phyloP scores from a whole-genome alignment of 2,797 vertebrate species.

The Danio jaintianensis region DNA sequence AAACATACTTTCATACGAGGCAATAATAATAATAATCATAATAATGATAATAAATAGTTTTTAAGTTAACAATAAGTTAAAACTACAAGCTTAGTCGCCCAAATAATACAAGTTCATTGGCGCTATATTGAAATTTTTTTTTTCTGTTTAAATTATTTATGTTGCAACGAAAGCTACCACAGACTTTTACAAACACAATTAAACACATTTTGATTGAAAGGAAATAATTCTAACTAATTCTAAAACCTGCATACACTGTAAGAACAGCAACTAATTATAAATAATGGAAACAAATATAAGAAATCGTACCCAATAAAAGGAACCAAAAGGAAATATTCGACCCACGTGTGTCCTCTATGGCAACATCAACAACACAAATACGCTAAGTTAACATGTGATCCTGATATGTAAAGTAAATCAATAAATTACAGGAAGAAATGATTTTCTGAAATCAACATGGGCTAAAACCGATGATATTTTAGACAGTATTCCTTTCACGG shows the following conservation, averaged over 20 bases:
- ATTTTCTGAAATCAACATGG: conserved; percentile 83
- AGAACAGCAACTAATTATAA: conserved; percentile 88
- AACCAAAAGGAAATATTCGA: conserved; percentile 82
- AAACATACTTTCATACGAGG: conserved; percentile 94
- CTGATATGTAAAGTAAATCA: conserved; percentile 85
- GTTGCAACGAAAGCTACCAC: conserved; percentile 96
- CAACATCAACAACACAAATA: conserved; percentile 88
- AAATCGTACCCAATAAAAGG: conserved; percentile 83
- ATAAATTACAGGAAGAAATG: conserved; percentile 84
- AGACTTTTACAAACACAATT: conserved; percentile 95
- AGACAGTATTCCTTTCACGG: conserved; percentile 84
- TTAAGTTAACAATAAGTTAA: conserved; percentile 99
- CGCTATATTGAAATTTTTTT: conserved; percentile 90
- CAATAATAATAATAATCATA: conserved; percentile 85
- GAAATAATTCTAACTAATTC: conserved; percentile 90
- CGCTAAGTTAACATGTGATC: conserved; percentile 85
- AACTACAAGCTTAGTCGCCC: conserved; percentile 97
- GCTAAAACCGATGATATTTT: conserved; percentile 86
- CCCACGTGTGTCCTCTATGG: conserved; percentile 86
- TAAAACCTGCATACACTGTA: conserved; percentile 87
- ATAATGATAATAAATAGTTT: conserved; percentile 94
- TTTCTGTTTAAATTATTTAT: conserved; percentile 89
- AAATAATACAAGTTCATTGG: conserved; percentile 98
- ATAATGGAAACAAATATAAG: conserved; percentile 83
- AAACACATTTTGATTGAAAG: conserved; percentile 92